A percentile compares a stretch with the other conserved stretches of the same genome.
phyloP scores from a whole-genome alignment of 2,797 vertebrate genomes.

The Cossypha polioptera region DNA sequence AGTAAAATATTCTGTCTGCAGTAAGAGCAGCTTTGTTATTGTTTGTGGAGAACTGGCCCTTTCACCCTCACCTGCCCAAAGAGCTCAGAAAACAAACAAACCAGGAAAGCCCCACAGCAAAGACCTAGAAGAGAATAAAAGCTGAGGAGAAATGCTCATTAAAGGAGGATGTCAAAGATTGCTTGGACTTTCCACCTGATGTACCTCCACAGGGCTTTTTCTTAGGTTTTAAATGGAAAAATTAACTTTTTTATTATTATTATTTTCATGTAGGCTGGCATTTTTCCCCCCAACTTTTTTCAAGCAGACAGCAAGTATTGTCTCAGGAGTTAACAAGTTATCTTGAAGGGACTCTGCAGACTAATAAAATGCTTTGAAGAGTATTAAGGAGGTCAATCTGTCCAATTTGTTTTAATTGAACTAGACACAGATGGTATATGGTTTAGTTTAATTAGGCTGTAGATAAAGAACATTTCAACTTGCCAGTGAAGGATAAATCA shows the following conservation, averaged over 20 bases:
- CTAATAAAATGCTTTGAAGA: background rate
- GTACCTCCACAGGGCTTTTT: background rate
- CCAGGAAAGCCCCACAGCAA: background rate
- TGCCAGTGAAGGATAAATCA: background rate
- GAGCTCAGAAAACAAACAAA: background rate
- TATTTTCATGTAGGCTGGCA: background rate
- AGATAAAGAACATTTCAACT: slow-evolving; percentile 24
- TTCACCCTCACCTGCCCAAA: background rate
- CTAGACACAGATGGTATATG: slow-evolving; percentile 14
- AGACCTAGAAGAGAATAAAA: background rate
- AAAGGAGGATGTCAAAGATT: background rate
- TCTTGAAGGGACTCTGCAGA: background rate
- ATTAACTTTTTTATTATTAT: background rate
- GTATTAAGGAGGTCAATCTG: slow-evolving; percentile 31
- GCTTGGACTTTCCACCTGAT: background rate
- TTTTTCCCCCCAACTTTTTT: background rate
- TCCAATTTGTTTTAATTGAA: slow-evolving; percentile 52
- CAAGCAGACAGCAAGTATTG: background rate
- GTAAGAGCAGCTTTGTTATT: background rate
- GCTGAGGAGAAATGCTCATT: background rate
- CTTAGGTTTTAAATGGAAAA: background rate
- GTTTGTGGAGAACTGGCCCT: background rate
- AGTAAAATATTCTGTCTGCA: background rate
- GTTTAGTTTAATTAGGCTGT: slow-evolving; percentile 27
- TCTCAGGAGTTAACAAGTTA: background rate